Percentiles rank a stretch among this genome's conserved stretches.
Evolutionary conservation across 2,113 vertebrate species (phyloP).

Genomic region (Recurvirostra avosetta): DNA sequence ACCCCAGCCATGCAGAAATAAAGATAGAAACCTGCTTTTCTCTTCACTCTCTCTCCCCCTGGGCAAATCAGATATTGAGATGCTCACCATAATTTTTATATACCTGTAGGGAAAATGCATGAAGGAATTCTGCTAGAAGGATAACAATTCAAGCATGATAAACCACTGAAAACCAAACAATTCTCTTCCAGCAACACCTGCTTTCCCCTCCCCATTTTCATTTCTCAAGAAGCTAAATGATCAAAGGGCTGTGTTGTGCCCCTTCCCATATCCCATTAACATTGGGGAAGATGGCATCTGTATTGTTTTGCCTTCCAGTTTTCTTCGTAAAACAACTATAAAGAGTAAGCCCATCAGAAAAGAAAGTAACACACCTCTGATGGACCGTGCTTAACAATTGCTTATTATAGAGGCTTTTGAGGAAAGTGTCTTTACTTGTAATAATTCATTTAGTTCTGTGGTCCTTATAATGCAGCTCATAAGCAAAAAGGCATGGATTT

Average conservation of each 20-base stretch:
- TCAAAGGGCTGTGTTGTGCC: not conserved
- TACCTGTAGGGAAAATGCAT: not conserved
- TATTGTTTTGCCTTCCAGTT: not conserved
- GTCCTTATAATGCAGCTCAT: not conserved
- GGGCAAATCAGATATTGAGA: not conserved
- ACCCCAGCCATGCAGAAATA: not conserved
- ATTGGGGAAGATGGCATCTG: not conserved
- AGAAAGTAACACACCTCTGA: not conserved
- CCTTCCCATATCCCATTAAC: not conserved
- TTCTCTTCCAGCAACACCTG: not conserved
- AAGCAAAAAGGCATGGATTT: not conserved
- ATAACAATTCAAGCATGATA: not conserved
- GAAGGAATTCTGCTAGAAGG: not conserved
- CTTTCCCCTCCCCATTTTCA: not conserved
- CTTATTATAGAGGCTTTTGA: not conserved
- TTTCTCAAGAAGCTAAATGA: not conserved
- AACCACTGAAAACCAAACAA: not conserved
- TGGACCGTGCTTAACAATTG: not conserved
- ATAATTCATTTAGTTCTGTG: not conserved
- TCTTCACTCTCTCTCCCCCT: not conserved
- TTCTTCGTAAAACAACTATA: not conserved
- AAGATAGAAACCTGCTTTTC: not conserved
- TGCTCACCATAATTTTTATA: not conserved
- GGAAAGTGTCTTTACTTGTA: not conserved
- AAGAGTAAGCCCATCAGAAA: not conserved